Evolutionary conservation across 2,797 vertebrate species (phyloP).

Genomic region (Platalea minor): DNA sequence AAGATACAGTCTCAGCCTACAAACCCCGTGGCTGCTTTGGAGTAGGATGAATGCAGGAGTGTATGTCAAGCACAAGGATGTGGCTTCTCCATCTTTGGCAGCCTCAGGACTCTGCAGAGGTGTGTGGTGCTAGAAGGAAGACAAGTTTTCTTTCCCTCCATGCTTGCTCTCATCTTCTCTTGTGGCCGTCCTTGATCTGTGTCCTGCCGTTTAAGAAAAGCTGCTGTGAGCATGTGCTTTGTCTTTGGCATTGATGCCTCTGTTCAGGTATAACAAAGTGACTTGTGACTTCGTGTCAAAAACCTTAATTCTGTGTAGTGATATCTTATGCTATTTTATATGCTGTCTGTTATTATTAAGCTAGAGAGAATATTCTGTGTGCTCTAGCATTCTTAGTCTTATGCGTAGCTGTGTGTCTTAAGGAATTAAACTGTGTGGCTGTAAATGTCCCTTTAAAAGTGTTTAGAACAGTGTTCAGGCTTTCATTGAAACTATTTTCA

Average conservation of each 20-base stretch:
- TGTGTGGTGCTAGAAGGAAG: background rate
- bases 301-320: background rate
- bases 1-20: background rate
- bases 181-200: background rate
- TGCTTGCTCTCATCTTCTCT: background rate
- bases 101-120: background rate
- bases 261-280: background rate
- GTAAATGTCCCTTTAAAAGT: background rate
- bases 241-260: background rate
- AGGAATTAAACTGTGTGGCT: background rate
- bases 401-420: background rate
- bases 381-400: background rate
- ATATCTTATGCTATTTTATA: background rate
- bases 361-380: background rate
- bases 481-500: background rate
- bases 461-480: background rate
- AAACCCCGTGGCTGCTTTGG: background rate
- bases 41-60: background rate
- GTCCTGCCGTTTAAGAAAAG: background rate
- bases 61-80: background rate
- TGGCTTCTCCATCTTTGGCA: background rate
- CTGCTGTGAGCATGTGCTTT: background rate
- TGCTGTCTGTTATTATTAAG: background rate
- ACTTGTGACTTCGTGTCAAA: background rate
- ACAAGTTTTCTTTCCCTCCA: background rate